Evolutionary conservation across 1,140 invertebrate species (phyloP).

Genomic region (Drosophila biarmipes): DNA sequence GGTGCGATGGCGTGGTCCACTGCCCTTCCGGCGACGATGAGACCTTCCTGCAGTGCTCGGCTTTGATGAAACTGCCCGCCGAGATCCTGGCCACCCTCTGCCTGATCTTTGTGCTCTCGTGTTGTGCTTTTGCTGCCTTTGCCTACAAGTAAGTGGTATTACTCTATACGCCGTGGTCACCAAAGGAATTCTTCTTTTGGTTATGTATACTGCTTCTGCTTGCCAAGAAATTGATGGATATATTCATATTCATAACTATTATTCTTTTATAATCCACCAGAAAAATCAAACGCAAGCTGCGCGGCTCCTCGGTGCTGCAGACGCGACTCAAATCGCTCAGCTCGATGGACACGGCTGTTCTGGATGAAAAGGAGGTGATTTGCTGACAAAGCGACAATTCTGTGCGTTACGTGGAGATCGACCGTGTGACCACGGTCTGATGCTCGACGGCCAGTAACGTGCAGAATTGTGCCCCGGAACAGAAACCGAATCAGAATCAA

Average conservation of each 20-base stretch:
- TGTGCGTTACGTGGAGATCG: slow-evolving; percentile 95
- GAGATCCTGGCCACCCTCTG: slow-evolving; percentile 88
- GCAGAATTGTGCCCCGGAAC: slow-evolving; percentile 84
- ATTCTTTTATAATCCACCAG: slow-evolving; percentile 2
- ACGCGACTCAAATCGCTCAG: slow-evolving; percentile 91
- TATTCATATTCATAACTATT: too few relatives aligned
- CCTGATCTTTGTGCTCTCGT: slow-evolving; percentile 83
- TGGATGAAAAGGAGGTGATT: slow-evolving; percentile 94
- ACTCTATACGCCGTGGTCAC: neutral
- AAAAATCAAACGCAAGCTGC: slow-evolving; percentile 86
- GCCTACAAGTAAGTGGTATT: slow-evolving; percentile 75
- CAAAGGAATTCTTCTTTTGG: too few relatives aligned
- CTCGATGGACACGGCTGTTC: slow-evolving; percentile 90
- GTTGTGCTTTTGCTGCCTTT: slow-evolving; percentile 80
- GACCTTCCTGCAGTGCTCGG: slow-evolving; percentile 91
- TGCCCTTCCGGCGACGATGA: slow-evolving; percentile 96
- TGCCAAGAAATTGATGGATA: neutral
- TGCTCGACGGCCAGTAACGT: slow-evolving; percentile 69
- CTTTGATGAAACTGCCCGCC: slow-evolving; percentile 89
- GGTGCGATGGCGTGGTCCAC: slow-evolving; percentile 94
- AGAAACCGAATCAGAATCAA: slow-evolving; percentile 7
- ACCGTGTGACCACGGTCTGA: slow-evolving; percentile 95
- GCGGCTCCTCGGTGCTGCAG: slow-evolving; percentile 89
- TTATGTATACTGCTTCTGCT: too few relatives aligned
- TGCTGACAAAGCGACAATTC: slow-evolving; percentile 97